Percentiles rank a stretch among this genome's conserved stretches.
Evolutionary conservation across 2,113 vertebrate species (phyloP).

Genomic region (Hydrochoerus hydrochaeris): DNA sequence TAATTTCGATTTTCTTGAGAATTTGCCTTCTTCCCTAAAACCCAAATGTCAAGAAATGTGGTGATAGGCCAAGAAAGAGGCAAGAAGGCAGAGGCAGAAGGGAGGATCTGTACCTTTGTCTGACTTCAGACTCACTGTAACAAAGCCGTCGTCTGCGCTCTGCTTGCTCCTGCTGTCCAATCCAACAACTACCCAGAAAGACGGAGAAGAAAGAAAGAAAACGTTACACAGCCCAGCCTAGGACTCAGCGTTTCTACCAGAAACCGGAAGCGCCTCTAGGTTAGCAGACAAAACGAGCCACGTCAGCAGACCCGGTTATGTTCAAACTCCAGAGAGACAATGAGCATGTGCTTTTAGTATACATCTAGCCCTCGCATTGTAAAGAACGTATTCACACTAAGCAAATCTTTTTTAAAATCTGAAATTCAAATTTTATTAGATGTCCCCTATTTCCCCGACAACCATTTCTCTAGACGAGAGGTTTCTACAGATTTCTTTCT

Average conservation of each 20-base stretch:
- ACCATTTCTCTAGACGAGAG: neutral
- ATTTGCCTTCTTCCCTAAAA: constrained; percentile 92
- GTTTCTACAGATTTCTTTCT: neutral
- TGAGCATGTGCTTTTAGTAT: neutral
- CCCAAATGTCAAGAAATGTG: constrained; percentile 39
- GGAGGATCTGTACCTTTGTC: constrained; percentile 90
- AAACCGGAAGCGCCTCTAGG: neutral
- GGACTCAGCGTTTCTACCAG: neutral
- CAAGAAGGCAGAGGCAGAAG: neutral
- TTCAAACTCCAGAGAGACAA: neutral
- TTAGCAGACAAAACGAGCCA: neutral
- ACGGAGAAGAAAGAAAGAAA: constrained; percentile 13
- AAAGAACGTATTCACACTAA: neutral
- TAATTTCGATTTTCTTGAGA: constrained; percentile 95
- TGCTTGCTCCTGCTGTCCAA: constrained; percentile 90
- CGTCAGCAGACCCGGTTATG: neutral
- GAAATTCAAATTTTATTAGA: neutral
- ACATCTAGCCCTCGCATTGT: neutral
- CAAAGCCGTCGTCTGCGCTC: constrained; percentile 94
- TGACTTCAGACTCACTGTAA: constrained; percentile 95
- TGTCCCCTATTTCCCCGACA: neutral
- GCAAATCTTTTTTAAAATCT: neutral
- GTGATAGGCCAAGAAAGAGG: neutral
- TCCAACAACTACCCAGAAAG: constrained; percentile 85
- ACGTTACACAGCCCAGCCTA: rapidly evolving